Evolutionary conservation across 2,113 vertebrate species (phyloP).

Genomic region (Chinchilla lanigera): DNA sequence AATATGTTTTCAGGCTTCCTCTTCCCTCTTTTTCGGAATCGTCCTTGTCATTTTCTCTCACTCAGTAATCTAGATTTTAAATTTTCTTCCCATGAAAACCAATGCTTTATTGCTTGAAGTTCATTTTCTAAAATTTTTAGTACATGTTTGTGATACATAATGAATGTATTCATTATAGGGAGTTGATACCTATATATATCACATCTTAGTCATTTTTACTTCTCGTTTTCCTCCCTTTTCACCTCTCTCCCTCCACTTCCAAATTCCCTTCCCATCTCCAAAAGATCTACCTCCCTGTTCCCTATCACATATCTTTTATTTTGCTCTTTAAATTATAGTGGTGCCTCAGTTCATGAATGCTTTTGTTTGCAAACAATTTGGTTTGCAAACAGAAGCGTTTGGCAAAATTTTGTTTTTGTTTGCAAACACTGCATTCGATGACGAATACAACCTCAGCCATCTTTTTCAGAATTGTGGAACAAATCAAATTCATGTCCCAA

Average conservation of each 20-base stretch:
- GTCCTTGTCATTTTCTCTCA: slow-evolving; percentile 1
- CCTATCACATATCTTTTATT: not conserved
- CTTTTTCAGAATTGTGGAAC: not conserved
- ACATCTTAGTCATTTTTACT: not conserved
- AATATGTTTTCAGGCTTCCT: not conserved
- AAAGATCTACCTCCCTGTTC: not conserved
- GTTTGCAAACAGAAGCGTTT: not conserved
- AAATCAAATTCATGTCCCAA: not conserved
- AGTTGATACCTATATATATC: not conserved
- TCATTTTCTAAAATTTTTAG: not conserved
- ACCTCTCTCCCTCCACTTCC: not conserved
- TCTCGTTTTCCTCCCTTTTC: not conserved
- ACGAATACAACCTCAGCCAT: not conserved
- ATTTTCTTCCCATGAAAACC: not conserved
- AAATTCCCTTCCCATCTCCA: not conserved
- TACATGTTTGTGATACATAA: not conserved
- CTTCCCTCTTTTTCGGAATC: slow-evolving; percentile 14
- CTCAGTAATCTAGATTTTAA: not conserved
- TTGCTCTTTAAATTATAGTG: not conserved
- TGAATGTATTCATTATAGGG: not conserved
- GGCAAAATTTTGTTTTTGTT: not conserved
- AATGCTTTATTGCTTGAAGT: not conserved
- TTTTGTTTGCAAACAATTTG: not conserved
- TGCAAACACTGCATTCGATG: not conserved
- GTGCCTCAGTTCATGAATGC: not conserved